These are phyloP conservation scores for Neolamprologus fasciatus DNA, from an alignment of 2,113 vertebrate genomes.

Conservation along the genomic window DNA sequence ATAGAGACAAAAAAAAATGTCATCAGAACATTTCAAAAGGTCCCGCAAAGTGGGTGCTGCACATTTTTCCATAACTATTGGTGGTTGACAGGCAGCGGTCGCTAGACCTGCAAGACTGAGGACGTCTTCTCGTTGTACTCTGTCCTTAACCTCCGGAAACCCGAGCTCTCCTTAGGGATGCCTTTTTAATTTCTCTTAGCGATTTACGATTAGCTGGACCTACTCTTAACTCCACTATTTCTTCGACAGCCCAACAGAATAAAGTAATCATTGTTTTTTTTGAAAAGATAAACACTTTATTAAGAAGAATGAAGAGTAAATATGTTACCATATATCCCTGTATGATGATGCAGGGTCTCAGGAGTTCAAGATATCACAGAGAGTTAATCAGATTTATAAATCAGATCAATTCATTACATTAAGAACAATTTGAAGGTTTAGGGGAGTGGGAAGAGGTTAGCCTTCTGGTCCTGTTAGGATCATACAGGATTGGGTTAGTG, in stretches of 20 bases:
- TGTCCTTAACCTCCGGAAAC: neutral
- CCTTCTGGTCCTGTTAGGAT: neutral
- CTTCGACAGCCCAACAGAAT: neutral
- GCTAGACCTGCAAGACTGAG: neutral
- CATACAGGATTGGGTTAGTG: neutral
- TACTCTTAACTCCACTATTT: neutral
- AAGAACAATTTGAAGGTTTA: neutral
- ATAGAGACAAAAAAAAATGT: neutral
- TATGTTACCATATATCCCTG: neutral
- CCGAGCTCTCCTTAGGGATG: fast-evolving
- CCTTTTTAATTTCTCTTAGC: neutral
- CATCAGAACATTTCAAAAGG: neutral
- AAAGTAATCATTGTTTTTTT: neutral
- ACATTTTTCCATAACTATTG: neutral
- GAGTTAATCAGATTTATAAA: neutral
- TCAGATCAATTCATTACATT: neutral
- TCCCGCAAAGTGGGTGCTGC: neutral
- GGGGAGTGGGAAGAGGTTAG: neutral
- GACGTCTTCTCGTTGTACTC: neutral
- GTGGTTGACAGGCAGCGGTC: neutral
- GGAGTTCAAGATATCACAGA: neutral
- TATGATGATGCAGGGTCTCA: neutral
- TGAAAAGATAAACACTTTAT: neutral
- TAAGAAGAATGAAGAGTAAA: neutral
- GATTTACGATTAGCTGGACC: neutral